phyloP scores from a whole-genome alignment of 2,888 invertebrate species.

The Epinotia brunnichana region DNA sequence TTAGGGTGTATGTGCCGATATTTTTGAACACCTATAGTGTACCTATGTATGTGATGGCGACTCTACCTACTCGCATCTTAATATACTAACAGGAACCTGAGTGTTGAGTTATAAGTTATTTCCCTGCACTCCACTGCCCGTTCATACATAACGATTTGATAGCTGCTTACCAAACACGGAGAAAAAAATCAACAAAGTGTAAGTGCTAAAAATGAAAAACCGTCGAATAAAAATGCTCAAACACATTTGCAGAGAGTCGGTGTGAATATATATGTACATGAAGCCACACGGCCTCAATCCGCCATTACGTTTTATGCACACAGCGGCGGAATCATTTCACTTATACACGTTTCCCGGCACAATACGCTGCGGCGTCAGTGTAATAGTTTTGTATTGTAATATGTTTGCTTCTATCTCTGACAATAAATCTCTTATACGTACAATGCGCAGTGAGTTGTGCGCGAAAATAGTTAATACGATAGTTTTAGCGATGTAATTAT shows the following conservation, averaged over 20 bases:
- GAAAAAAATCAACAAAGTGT: slow-evolving; percentile 8
- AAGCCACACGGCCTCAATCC: slow-evolving; percentile 35
- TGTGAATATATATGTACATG: slow-evolving; percentile 46
- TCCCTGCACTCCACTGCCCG: not conserved
- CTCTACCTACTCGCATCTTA: not conserved
- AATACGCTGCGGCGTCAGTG: slow-evolving; percentile 45
- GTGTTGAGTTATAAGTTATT: not conserved
- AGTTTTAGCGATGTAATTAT: too few species aligned
- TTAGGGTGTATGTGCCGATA: too few species aligned
- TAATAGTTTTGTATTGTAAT: slow-evolving; percentile 47
- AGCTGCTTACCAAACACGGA: not conserved
- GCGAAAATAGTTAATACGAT: not conserved
- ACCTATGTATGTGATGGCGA: too few species aligned
- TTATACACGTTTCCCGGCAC: slow-evolving; percentile 63
- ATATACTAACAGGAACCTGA: not conserved
- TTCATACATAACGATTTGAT: not conserved
- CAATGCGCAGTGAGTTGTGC: not conserved
- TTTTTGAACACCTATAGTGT: too few species aligned
- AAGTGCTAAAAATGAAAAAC: slow-evolving; percentile 30
- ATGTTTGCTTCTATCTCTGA: slow-evolving; percentile 46
- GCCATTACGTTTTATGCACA: slow-evolving; percentile 56
- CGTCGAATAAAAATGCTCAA: slow-evolving; percentile 58
- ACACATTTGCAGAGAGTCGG: slow-evolving; percentile 59
- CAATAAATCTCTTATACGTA: slow-evolving; percentile 24
- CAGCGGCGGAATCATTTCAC: slow-evolving; percentile 72